Percentiles rank a stretch among this genome's conserved stretches.
These are phyloP conservation scores for Ormyrus labotus DNA, from an alignment of 2,888 invertebrate genomes.

Conservation along the genomic window DNA sequence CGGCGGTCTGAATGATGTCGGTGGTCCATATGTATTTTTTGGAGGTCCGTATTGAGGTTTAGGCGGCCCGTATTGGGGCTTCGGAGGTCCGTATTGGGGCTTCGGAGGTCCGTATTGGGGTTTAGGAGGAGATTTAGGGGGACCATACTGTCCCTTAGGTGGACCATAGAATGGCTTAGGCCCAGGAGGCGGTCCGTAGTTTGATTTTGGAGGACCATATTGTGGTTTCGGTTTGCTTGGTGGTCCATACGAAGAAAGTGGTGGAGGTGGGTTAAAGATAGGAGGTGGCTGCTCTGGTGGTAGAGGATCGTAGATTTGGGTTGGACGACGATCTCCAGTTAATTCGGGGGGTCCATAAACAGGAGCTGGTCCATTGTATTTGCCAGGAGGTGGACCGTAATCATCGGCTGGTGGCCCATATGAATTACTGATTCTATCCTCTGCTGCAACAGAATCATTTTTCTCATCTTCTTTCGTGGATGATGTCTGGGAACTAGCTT, in stretches of 20 bases:
- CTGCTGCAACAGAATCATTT: constrained; percentile 63
- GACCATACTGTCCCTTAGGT: constrained; percentile 73
- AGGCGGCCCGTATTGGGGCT: constrained; percentile 65
- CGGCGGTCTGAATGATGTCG: constrained; percentile 60
- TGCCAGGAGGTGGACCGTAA: constrained; percentile 70
- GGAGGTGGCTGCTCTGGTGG: constrained; percentile 74
- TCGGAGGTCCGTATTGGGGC: constrained; percentile 61
- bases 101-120: constrained; percentile 66
- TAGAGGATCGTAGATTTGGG: constrained; percentile 77
- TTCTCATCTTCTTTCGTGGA: constrained; percentile 61
- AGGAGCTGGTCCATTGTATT: constrained; percentile 70
- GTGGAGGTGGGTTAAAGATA: constrained; percentile 74
- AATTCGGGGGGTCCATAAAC: constrained; percentile 75
- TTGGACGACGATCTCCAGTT: constrained; percentile 72
- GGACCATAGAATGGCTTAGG: constrained; percentile 75
- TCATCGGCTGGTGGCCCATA: constrained; percentile 66
- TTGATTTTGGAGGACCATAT: constrained; percentile 62
- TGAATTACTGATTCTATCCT: constrained; percentile 70
- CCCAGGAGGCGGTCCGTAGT: constrained; percentile 61
- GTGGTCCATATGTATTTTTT: constrained; percentile 70
- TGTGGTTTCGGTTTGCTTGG: constrained; percentile 61
- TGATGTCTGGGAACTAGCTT: constrained; percentile 59
- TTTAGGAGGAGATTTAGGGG: constrained; percentile 68
- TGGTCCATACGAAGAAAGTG: constrained; percentile 58
- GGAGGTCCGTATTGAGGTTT: constrained; percentile 76